These are phyloP conservation scores for Megamerina dolium DNA, from an alignment of 2,888 invertebrate genomes.

Conservation along the genomic window DNA sequence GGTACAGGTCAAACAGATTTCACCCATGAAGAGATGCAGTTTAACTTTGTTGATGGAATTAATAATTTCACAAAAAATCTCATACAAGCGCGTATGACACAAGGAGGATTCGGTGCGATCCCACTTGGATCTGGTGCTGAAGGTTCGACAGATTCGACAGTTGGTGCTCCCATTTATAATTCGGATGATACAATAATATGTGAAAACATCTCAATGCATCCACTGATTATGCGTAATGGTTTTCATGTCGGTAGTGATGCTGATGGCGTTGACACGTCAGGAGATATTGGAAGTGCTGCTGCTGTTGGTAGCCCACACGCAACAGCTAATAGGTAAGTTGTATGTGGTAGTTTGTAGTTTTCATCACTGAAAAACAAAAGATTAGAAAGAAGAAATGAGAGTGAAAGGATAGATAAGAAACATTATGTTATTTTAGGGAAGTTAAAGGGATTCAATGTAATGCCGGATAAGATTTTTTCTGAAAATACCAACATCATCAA, in stretches of 20 bases:
- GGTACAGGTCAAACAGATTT: conserved; percentile 31
- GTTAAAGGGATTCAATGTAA: too few relatives aligned
- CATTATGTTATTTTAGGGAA: too few relatives aligned
- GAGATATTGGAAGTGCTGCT: conserved; percentile 22
- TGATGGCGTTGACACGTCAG: conserved; percentile 23
- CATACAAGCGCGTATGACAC: conserved; percentile 42
- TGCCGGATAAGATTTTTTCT: too few relatives aligned
- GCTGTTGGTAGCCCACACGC: conserved; percentile 23
- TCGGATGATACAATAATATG: conserved; percentile 39
- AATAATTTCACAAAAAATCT: conserved; percentile 47
- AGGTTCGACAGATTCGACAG: conserved; percentile 3
- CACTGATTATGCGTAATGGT: conserved; percentile 39
- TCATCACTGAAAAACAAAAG: too few relatives aligned
- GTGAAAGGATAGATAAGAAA: too few relatives aligned
- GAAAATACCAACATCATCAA: too few relatives aligned
- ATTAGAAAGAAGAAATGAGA: too few relatives aligned
- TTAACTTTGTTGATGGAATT: conserved; percentile 45
- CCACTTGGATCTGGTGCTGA: conserved; percentile 30
- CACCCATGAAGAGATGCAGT: conserved; percentile 39
- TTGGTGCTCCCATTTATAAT: conserved; percentile 20
- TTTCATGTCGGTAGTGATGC: conserved; percentile 23
- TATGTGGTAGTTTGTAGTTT: too few relatives aligned
- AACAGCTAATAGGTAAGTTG: too few relatives aligned
- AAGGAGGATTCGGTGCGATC: conserved; percentile 24
- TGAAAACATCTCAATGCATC: conserved; percentile 69